Conservation (phyloP, 2,797 vertebrate genomes). For the Tokudaia tokunoshimensis region DNA sequence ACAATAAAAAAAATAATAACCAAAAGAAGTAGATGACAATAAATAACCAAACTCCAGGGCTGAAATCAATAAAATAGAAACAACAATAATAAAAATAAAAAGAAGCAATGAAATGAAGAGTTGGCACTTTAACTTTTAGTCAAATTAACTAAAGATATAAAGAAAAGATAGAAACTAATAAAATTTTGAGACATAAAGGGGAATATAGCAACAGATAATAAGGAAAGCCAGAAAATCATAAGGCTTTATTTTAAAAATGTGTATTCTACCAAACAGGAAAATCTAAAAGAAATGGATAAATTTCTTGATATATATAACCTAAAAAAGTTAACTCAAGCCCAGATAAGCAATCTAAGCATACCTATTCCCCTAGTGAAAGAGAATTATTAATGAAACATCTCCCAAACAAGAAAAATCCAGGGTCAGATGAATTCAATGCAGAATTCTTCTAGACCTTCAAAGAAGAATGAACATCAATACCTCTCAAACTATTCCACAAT, state of each 20-base stretch:
- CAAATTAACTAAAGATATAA: neutral
- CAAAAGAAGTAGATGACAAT: neutral
- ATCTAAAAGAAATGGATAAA: neutral
- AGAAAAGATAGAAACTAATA: no score
- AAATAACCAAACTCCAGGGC: neutral
- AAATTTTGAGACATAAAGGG: neutral
- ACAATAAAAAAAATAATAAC: neutral
- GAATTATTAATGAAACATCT: neutral
- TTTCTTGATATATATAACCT: neutral
- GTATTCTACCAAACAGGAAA: neutral
- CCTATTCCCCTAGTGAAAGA: neutral
- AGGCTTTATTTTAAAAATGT: neutral
- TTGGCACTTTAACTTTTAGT: neutral
- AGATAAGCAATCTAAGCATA: neutral
- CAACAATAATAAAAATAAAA: neutral
- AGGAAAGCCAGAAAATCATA: neutral
- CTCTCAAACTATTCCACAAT: no score
- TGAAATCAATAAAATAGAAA: neutral
- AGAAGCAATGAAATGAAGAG: neutral
- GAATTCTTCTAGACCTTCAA: no score
- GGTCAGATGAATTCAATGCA: neutral
- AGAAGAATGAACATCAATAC: no score
- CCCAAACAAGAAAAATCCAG: neutral
- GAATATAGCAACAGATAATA: neutral
- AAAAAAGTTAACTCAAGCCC: no score